Percentiles rank a stretch among this genome's conserved stretches.
Conservation (phyloP, 2,113 vertebrate genomes). For the Pluvianellus socialis region DNA sequence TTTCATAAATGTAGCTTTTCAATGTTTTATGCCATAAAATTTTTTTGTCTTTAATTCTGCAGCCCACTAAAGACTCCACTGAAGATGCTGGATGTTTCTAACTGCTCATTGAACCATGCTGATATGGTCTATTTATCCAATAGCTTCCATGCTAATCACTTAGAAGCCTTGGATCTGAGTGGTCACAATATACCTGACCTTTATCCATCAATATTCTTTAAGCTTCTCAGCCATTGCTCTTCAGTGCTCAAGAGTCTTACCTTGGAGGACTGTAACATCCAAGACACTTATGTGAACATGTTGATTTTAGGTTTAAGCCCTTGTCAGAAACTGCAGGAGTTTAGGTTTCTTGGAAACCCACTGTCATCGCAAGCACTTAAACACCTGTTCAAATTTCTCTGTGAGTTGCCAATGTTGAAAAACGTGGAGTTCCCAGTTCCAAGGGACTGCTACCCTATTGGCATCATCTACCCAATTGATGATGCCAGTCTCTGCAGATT, state of each 20-base stretch:
- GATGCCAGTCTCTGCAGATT: conserved; percentile 79
- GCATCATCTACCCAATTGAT: conserved; percentile 83
- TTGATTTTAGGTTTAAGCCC: conserved; percentile 75
- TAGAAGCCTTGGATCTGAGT: conserved; percentile 88
- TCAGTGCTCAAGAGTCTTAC: conserved; percentile 77
- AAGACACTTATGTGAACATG: conserved; percentile 79
- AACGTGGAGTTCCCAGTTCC: conserved; percentile 91
- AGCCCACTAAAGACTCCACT: conserved; percentile 88
- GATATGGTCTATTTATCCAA: conserved; percentile 93
- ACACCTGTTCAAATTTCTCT: conserved; percentile 78
- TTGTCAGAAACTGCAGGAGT: conserved; percentile 81
- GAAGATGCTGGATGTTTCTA: conserved; percentile 85
- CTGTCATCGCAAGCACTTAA: conserved; percentile 78
- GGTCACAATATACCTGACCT: conserved; percentile 81
- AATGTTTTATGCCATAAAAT: not conserved
- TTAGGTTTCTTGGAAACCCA: conserved; percentile 91
- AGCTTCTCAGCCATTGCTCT: conserved; percentile 85
- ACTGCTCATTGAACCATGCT: conserved; percentile 82
- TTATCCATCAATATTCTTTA: conserved; percentile 83
- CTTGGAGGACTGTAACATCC: conserved; percentile 88
- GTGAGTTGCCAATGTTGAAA: conserved; percentile 77
- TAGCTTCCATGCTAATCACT: conserved; percentile 82
- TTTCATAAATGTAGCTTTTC: not conserved
- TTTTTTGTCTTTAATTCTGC: conserved; percentile 15
- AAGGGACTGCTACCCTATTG: conserved; percentile 86